Base-by-base conservation (phyloP, 2,888 invertebrate species). In the Salpingus planirostris region DNA sequence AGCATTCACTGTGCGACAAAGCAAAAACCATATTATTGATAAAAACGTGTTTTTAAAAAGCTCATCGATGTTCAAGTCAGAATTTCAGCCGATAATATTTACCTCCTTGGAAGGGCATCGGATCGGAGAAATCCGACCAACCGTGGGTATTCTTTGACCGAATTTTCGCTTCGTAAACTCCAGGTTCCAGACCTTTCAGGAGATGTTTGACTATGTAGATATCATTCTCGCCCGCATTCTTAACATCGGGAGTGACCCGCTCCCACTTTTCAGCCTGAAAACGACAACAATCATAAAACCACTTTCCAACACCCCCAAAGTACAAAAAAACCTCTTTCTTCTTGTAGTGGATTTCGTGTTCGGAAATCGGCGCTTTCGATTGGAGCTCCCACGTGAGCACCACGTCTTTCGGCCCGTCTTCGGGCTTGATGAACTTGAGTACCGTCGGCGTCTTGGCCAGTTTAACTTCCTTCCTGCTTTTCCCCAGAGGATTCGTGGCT, bases 331-430 rank as follows among this genome's bases (percentile, higher is more conserved):
- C 68, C 45, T 52, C 56, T 44, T 63, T 59, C 49, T 58, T 66
- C 46, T 64, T 64, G 48, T 67, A 70, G 34, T 63, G 60, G 21
- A 72, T 49, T 34, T 64, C 59, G 41, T 66, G 66, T 30, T 62
- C 54, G 2, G 55, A 56, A 31, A 71, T 58, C 1, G 66, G 65
- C 7, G 62, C 57, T 31, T 62, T 60, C 11, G 69, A 69, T 38
- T 69, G 68, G 4, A 70, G 61, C 22, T 53, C 60, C 68, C 68
- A 71, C 29, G 57, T 56, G 32, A 71, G 44, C 10, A 59, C 53
- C 5, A 64, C 57, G 24, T 55, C 59, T 34, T 52, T 57, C 25
- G 42, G 48, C 13, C 25, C 34, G 23, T 42, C 49, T 21, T 44
- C 43, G 2, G 49, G 46, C 29, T 51, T 52, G 5, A 47, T 34